A percentile compares a stretch with the other conserved stretches of the same genome.
Evolutionary conservation across 1,140 invertebrate genomes (phyloP).

Genomic region (Drosophila nigrodunni): DNA sequence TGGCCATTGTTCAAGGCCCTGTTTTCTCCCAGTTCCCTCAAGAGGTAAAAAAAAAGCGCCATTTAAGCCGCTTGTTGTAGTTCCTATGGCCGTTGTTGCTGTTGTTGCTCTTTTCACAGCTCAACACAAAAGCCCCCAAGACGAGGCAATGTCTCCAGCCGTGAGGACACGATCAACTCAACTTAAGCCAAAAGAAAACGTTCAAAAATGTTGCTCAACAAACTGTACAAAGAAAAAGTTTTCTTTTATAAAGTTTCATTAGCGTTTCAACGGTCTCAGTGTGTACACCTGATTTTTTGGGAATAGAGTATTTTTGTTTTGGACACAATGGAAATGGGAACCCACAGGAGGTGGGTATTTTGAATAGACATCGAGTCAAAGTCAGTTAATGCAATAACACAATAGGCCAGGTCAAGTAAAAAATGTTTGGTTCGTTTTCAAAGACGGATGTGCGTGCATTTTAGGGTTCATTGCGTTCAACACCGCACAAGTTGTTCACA

Average conservation of each 20-base stretch:
- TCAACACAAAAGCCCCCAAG: constrained; percentile 63
- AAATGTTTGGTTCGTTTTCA: constrained; percentile 39
- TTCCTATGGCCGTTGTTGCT: constrained; percentile 23
- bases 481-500: constrained; percentile 74
- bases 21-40: not conserved
- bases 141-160: constrained; percentile 72
- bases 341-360: constrained; percentile 70
- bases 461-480: constrained; percentile 75
- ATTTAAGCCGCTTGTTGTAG: constrained; percentile 78
- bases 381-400: constrained; percentile 36
- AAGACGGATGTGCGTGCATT: constrained; percentile 70
- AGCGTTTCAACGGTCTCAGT: constrained; percentile 40
- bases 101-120: constrained; percentile 70
- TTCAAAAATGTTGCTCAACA: constrained; percentile 59
- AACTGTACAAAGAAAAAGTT: constrained; percentile 55
- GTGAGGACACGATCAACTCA: constrained; percentile 68
- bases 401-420: constrained; percentile 51
- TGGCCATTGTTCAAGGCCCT: constrained; percentile 59
- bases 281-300: constrained; percentile 69
- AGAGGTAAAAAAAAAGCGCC: constrained; percentile 64
- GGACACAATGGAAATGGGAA: constrained; percentile 44
- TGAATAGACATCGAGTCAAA: constrained; percentile 59
- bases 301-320: constrained; percentile 1
- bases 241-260: constrained; percentile 69
- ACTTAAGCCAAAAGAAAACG: constrained; percentile 33